Percentiles rank a stretch among this genome's conserved stretches.
These are phyloP conservation scores for Zygothrica quintamaculata DNA, from an alignment of 2,888 invertebrate species.

Conservation along the genomic window DNA sequence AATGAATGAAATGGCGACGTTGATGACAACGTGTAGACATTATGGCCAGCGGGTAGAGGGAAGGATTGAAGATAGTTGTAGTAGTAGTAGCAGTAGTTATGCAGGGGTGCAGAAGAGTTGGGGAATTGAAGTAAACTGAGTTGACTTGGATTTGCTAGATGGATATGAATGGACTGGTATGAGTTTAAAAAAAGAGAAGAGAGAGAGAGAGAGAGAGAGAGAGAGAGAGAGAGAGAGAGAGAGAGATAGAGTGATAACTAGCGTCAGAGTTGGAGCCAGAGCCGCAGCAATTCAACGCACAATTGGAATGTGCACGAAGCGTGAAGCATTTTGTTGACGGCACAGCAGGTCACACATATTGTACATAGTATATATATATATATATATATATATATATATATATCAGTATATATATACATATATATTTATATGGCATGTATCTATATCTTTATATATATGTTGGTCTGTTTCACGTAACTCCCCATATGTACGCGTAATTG, in stretches of 20 bases:
- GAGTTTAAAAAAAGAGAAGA: neutral
- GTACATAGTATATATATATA: neutral
- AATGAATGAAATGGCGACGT: constrained; percentile 35
- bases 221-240: neutral
- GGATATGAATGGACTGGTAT: neutral
- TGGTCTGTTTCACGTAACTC: neutral
- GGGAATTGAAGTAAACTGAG: constrained; percentile 16
- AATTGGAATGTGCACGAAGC: constrained; percentile 69
- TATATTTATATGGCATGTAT: constrained; percentile 5
- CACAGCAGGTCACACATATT: constrained; percentile 12
- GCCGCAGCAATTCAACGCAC: constrained; percentile 63
- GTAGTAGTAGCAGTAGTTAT: no score
- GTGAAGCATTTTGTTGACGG: constrained; percentile 56
- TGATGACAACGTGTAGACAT: constrained; percentile 29
- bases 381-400: constrained; percentile 4
- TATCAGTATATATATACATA: constrained; percentile 1
- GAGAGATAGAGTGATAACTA: neutral
- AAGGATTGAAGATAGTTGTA: no score
- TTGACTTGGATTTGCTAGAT: constrained; percentile 10
- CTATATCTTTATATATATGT: constrained; percentile 9
- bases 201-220: neutral
- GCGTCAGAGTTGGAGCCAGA: constrained; percentile 7
- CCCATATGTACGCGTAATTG: constrained; percentile 8
- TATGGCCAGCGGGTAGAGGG: neutral
- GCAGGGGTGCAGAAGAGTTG: neutral